Conservation (phyloP, 2,797 vertebrate species). For the Propithecus deckenii region DNA sequence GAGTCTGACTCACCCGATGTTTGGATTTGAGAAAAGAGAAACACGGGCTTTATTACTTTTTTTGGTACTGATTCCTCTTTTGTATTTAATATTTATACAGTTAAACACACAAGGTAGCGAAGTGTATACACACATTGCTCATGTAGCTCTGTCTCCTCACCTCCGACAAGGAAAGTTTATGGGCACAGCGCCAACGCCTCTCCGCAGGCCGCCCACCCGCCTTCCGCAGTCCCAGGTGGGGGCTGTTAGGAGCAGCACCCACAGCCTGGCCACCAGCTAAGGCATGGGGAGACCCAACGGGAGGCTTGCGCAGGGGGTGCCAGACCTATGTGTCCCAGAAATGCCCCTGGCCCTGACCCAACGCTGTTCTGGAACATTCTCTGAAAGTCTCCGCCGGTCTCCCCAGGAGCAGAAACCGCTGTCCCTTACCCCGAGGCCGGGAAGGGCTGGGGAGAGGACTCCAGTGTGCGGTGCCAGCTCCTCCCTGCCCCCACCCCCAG, state of each 20-base stretch:
- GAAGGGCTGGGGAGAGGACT: not conserved
- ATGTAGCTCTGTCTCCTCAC: not conserved
- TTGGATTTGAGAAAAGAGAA: slow-evolving; percentile 1
- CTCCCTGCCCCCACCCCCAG: slow-evolving; percentile 50
- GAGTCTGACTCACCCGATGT: not conserved
- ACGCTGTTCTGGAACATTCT: slow-evolving; percentile 56
- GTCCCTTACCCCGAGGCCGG: not conserved
- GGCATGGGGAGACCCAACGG: fast-evolving
- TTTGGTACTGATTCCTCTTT: not conserved
- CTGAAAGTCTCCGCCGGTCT: slow-evolving; percentile 60
- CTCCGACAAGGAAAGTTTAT: slow-evolving; percentile 8
- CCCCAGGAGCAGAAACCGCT: not conserved
- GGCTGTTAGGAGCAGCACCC: not conserved
- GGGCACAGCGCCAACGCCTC: not conserved
- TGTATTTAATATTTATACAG: not conserved
- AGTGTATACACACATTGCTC: slow-evolving; percentile 57
- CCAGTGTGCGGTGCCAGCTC: not conserved
- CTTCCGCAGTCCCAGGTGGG: not conserved
- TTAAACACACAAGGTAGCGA: slow-evolving; percentile 19
- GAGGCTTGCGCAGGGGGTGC: too few species aligned
- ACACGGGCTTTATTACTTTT: not conserved
- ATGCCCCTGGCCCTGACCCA: not conserved
- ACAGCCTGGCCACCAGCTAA: not conserved
- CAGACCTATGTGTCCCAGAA: not conserved
- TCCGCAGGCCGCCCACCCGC: not conserved